Base-by-base conservation (phyloP, 30 jellyfish, hydroid and myxozoan species). In the Morbakka virulenta region DNA sequence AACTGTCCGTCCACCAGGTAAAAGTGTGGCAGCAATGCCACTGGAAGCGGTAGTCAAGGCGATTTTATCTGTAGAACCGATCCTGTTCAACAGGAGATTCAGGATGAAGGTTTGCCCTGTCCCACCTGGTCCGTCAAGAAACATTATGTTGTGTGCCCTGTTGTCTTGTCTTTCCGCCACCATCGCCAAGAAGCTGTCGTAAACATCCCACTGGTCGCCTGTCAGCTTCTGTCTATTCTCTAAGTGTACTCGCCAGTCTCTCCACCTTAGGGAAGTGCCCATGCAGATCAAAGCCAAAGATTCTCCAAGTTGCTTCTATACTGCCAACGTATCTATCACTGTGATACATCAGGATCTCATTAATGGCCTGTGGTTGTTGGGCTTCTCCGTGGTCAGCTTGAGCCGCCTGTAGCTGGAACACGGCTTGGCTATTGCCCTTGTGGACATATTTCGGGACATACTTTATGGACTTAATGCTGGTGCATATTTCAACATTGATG, bases 1-100 rank as follows among this genome's bases (percentile, higher is more conserved):
- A 12, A 65, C 77, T 28, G 96, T 85, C 31, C 89, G 9, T n/a
- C 95, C 95, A 24, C 94, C 94, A n/a, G 28, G 36, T 63, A 85
- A 64, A 13, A 85, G 35, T 4, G 94, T 85, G 41, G 89, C 89
- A 4, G 96, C 96, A 11, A 85, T 77, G 11, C 96, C 91, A 17
- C 89, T 33, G 3, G 83, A 77, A 20, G 96, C 96, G 34, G 74
- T 41, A 3, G 96, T 75, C 2, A 74, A 64, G 2, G 82, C 96
- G 12, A 69, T 70, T 20, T 68, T 31, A 20, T 82, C 94, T 31
- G 64, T 62, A 17, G 73, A 32, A 52, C 73, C 51, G 14, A 52
- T 14, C 6, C 64, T n/a, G 62, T 73, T 77, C 49, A 85, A 24
- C n/a, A 85, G 32, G 20, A 48, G 35, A 71, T 63, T 65, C 34